These are phyloP conservation scores for Listronotus oregonensis DNA, from an alignment of 1,140 invertebrate species.

Conservation along the genomic window DNA sequence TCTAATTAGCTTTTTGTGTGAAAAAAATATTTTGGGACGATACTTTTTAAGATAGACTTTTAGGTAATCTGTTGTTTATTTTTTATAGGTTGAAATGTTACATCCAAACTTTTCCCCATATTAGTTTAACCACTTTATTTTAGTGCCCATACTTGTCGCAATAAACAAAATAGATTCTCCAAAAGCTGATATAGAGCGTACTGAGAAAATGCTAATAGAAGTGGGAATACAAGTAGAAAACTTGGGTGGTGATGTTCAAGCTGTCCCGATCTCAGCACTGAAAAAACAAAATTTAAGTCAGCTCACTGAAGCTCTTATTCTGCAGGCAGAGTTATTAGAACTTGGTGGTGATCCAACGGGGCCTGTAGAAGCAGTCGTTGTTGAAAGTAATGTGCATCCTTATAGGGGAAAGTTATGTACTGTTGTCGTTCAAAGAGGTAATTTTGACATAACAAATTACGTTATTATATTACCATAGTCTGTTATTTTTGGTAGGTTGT, in stretches of 20 bases:
- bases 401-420: slow-evolving; percentile 85
- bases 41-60: no score
- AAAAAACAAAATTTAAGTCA: slow-evolving; percentile 78
- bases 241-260: slow-evolving; percentile 90
- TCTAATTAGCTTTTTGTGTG: no score
- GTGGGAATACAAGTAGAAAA: slow-evolving; percentile 86
- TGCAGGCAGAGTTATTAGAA: slow-evolving; percentile 88
- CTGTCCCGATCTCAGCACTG: slow-evolving; percentile 89
- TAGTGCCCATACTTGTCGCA: slow-evolving; percentile 96
- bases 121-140: slow-evolving; percentile 46
- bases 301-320: slow-evolving; percentile 82
- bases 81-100: no score
- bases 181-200: slow-evolving; percentile 78
- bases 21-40: no score
- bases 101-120: background rate
- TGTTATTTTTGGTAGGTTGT: no score
- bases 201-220: slow-evolving; percentile 74
- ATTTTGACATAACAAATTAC: no score
- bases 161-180: slow-evolving; percentile 98
- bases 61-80: no score
- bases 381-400: slow-evolving; percentile 83
- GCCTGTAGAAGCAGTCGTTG: slow-evolving; percentile 84
- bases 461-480: no score
- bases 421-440: slow-evolving; percentile 81
- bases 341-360: slow-evolving; percentile 82